phyloP scores from a whole-genome alignment of 2,888 invertebrate genomes.

The Belgica antarctica region DNA sequence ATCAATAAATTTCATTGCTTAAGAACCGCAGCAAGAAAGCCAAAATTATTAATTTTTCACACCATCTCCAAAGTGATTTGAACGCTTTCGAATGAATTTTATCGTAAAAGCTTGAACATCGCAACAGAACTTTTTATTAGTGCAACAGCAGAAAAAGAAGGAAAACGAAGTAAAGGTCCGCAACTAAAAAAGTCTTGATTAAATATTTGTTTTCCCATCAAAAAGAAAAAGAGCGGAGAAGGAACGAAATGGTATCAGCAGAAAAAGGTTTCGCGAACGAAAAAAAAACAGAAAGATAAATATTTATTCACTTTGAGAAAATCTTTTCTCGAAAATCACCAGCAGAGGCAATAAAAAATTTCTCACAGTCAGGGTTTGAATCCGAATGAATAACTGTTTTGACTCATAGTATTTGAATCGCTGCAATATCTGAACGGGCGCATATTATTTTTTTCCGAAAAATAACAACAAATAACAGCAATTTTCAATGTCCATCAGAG shows the following conservation, averaged over 20 bases:
- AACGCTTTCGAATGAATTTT: not conserved
- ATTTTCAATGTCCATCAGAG: no score
- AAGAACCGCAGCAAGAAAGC: not conserved
- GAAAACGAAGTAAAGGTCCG: not conserved
- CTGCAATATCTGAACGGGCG: no score
- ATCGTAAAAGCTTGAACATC: not conserved
- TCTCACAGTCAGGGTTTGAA: not conserved
- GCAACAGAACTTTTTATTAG: not conserved
- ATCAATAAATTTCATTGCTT: not conserved
- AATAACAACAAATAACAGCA: no score
- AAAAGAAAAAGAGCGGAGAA: constrained; percentile 17
- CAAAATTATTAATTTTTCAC: constrained; percentile 31
- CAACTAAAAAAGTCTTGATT: constrained; percentile 26
- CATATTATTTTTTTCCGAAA: not conserved
- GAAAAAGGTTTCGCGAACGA: not conserved
- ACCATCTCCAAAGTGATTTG: constrained; percentile 9
- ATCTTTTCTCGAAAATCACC: not conserved
- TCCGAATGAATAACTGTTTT: no score
- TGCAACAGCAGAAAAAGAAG: not conserved
- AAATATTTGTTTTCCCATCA: constrained; percentile 31
- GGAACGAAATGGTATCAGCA: not conserved
- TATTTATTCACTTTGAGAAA: constrained; percentile 12
- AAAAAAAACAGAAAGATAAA: not conserved
- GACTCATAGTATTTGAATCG: no score
- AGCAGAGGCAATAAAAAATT: constrained; percentile 17